Evolutionary conservation across 2,113 vertebrate genomes (phyloP), one percentile per base, ranked within the genome.

Genomic region (Rallus limicola): DNA sequence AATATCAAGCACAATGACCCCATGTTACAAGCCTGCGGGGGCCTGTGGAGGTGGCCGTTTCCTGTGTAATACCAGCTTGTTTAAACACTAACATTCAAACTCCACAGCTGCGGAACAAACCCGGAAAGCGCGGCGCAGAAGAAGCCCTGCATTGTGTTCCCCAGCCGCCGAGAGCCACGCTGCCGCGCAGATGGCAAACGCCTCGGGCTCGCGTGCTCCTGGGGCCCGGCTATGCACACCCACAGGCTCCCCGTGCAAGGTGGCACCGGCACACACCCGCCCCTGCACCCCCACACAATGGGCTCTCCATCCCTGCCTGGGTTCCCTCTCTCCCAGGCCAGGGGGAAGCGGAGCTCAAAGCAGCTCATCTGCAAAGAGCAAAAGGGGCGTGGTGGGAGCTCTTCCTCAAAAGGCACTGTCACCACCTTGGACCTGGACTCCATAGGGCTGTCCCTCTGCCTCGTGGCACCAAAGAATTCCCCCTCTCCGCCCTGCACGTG

Each of bases 51-150:
- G 98, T 98, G 98, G 98, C 98, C 97, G 82, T 98, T 98, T 98
- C 98, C 98, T 98, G 98, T 98, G 98, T 97, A 98, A 98, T 98
- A 98, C 98, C 98, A 98, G 98, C 98, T 98, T 98, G 98, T 98
- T 98, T 98, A 98, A 98, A 98, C 97, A 98, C 98, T 98, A 97
- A 97, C 97, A 98, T 95, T 97, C 97, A 93, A 97, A 96, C 97
- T 94, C 88, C 98, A 98, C 98, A 98, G 98, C 98, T 98, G 98
- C 98, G 98, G 97, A 97, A 96, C 98, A 98, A 98, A 95, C 98
- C 98, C 97, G 97, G 98, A 97, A 98, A 97, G 97, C 95, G 36
- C n/a, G 53, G 95, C 90, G 97, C 97, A 97, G 97, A 98, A 98
- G 98, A 98, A 98, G 96, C 96, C 96, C 95, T 92, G 96, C 97